Evolutionary conservation across 2,113 vertebrate genomes (phyloP).

Genomic region (Amazona guildingii): DNA sequence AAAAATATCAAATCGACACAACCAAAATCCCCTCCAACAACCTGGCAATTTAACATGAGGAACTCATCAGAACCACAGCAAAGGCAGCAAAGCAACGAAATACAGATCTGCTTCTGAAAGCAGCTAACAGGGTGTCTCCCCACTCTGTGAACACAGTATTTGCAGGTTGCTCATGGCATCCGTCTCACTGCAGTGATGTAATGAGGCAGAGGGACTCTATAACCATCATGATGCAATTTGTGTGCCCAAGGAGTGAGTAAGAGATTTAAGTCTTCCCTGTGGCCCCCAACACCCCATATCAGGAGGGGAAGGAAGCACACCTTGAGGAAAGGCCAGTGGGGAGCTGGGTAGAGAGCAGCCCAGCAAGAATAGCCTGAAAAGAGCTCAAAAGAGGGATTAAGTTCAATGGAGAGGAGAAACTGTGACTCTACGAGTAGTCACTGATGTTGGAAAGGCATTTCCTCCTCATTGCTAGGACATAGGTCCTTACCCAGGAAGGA

Average conservation of each 20-base stretch:
- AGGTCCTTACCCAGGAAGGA: neutral
- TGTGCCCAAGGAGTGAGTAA: neutral
- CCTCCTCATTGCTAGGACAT: fast-evolving
- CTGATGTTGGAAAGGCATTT: neutral
- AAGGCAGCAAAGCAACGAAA: neutral
- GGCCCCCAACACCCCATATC: fast-evolving
- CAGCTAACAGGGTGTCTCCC: neutral
- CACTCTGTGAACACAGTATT: fast-evolving
- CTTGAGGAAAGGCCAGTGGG: neutral
- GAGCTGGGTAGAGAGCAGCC: neutral
- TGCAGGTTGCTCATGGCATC: neutral
- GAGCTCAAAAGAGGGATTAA: neutral
- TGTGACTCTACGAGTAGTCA: neutral
- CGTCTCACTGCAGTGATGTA: neutral
- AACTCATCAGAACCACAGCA: neutral
- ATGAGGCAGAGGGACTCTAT: neutral
- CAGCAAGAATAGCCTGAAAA: neutral
- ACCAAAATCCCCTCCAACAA: neutral
- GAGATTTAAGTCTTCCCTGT: neutral
- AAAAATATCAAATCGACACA: neutral
- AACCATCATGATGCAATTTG: neutral
- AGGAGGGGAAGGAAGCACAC: neutral
- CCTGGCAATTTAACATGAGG: neutral
- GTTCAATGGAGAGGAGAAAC: neutral
- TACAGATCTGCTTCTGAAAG: neutral